Evolutionary conservation across 2,113 vertebrate species (phyloP).

Genomic region (Ctenomys sociabilis): DNA sequence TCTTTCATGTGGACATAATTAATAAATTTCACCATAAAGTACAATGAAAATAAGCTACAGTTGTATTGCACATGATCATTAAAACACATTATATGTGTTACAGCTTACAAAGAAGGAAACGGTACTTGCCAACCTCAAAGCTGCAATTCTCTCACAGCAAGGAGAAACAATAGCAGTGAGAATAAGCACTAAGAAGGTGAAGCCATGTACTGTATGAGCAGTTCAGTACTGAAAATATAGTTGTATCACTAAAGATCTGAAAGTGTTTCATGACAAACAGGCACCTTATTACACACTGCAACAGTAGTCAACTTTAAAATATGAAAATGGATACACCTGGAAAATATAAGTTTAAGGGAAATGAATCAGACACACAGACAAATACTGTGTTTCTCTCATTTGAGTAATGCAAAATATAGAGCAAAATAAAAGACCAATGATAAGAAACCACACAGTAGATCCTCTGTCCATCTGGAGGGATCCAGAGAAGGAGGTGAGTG

Average conservation of each 20-base stretch:
- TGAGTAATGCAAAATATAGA: background rate
- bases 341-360: background rate
- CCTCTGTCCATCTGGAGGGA: background rate
- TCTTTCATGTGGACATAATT: background rate
- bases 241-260: background rate
- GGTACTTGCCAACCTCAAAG: background rate
- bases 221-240: background rate
- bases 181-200: background rate
- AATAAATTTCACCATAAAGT: background rate
- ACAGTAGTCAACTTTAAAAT: background rate
- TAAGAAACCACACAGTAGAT: background rate
- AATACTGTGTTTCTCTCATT: background rate
- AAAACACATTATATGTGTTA: background rate
- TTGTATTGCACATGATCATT: slow-evolving; percentile 7
- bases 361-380: background rate
- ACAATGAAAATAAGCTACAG: slow-evolving; percentile 11
- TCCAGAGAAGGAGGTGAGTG: background rate
- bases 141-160: background rate
- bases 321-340: background rate
- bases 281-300: background rate
- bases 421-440: background rate
- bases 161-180: background rate
- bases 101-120: background rate
- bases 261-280: background rate
- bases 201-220: background rate